Conservation (phyloP, 2,113 vertebrate genomes). For the Jacana jacana region DNA sequence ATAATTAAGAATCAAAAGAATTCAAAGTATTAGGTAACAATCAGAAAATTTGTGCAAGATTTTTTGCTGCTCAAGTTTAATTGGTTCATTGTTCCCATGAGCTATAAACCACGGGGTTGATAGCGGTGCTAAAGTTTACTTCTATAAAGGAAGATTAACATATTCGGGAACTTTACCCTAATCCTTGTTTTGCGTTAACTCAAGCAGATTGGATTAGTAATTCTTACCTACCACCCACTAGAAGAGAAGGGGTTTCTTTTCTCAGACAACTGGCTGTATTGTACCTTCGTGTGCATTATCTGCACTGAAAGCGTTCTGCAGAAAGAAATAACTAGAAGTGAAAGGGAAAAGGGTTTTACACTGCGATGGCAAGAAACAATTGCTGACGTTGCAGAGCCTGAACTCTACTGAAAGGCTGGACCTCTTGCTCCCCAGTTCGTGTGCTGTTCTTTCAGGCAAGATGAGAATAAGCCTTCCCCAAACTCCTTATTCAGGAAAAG, state of each 20-base stretch:
- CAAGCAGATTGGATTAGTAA: conserved; percentile 92
- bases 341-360: conserved; percentile 66
- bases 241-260: conserved; percentile 74
- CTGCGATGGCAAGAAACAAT: conserved; percentile 34
- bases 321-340: conserved; percentile 60
- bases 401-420: conserved; percentile 49
- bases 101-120: conserved; percentile 75
- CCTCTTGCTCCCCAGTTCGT: conserved; percentile 20
- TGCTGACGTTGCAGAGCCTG: conserved; percentile 4
- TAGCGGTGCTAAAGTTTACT: conserved; percentile 76
- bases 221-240: conserved; percentile 86
- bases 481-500: conserved; percentile 30
- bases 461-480: not conserved
- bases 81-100: conserved; percentile 82
- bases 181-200: conserved; percentile 90
- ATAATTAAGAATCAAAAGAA: conserved; percentile 80
- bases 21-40: conserved; percentile 78
- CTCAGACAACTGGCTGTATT: conserved; percentile 76
- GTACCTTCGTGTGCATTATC: conserved; percentile 72
- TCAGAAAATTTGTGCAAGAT: conserved; percentile 74
- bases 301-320: conserved; percentile 64
- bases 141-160: conserved; percentile 86
- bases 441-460: conserved; percentile 29
- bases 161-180: conserved; percentile 87
- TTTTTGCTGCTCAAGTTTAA: conserved; percentile 76